Evolutionary conservation across 1,140 invertebrate genomes (phyloP), one percentile per base, ranked within the genome.

Genomic region (Nasonia vitripennis): DNA sequence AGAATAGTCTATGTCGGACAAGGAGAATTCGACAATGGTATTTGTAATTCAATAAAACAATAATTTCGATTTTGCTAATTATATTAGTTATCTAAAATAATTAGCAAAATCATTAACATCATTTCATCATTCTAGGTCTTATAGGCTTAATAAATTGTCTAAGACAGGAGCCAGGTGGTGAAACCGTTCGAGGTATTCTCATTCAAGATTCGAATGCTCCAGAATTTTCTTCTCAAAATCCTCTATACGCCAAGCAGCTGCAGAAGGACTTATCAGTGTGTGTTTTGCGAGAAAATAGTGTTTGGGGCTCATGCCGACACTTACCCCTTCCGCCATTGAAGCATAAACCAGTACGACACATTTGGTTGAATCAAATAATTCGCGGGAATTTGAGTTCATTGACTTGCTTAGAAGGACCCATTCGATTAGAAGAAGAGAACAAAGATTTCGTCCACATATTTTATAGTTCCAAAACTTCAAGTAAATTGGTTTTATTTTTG

Each of bases 311-410:
- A 74, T 96, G 97, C 87, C 95, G 97, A 86, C 95, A 97, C 90
- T 91, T 96, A 12, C 89, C 94, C 10, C 88, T 96, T 1, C 91
- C 92, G 48, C 91, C 93, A 27, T 85, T 93, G 11, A 86, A 92
- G 55, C 92, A 92, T 11, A 91, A 94, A 7, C 91, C 89, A 74
- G 93, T 92, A 1, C 90, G 94, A 78, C 96, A 98, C 17, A 96
- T 96, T 1, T 98, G 95, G 91, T 95, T 97, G 1, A 98, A 98
- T 92, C 95, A 96, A 0, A 87, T 95, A 1, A 95, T 95, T 34
- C 94, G 97, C 85, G 97, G 98, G 83, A 98, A 99, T 91, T 91
- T 99, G 27, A 96, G 96, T 0, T 96, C 96, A 78, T 91, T 99
- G 7, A 95, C 92, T 14, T 99, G 98, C 98, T 93, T 98, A 0